Evolutionary conservation across 2,888 invertebrate species (phyloP).

Genomic region (Diachrysia chrysitis): DNA sequence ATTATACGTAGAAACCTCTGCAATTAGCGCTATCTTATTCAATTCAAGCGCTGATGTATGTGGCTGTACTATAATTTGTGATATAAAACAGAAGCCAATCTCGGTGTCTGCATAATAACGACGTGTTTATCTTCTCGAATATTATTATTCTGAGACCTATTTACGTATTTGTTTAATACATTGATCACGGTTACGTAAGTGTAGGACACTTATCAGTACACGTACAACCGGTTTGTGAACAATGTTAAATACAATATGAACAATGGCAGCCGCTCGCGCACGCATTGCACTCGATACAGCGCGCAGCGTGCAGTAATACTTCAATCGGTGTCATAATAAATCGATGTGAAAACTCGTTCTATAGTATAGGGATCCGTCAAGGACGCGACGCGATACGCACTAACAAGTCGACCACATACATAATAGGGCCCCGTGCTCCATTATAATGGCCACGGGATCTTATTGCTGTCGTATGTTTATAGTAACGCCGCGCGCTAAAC

Average conservation of each 20-base stretch:
- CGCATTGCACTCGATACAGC: constrained; percentile 35
- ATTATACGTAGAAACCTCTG: constrained; percentile 23
- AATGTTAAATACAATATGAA: constrained; percentile 33
- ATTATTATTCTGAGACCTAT: constrained; percentile 19
- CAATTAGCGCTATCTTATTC: constrained; percentile 21
- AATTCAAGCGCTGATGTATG: constrained; percentile 11
- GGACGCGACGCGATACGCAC: constrained; percentile 46
- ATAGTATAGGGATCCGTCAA: constrained; percentile 46
- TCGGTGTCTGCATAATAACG: constrained; percentile 24
- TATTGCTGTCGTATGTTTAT: constrained; percentile 29
- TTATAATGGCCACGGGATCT: constrained; percentile 38
- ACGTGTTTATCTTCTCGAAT: constrained; percentile 14
- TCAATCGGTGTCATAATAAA: constrained; percentile 66
- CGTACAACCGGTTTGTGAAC: constrained; percentile 42
- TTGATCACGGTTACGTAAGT: constrained; percentile 40
- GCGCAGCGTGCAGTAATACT: constrained; percentile 31
- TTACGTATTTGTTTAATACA: constrained; percentile 34
- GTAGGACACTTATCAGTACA: constrained; percentile 37
- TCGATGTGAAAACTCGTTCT: constrained; percentile 69
- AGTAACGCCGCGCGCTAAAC: constrained; percentile 12
- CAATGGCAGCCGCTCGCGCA: constrained; percentile 39
- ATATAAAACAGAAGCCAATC: constrained; percentile 18
- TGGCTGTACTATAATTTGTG: constrained; percentile 3
- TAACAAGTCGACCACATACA: constrained; percentile 48
- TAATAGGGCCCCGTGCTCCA: constrained; percentile 29